Conservation (phyloP, 2,113 vertebrate genomes). For the Eolophus roseicapilla region DNA sequence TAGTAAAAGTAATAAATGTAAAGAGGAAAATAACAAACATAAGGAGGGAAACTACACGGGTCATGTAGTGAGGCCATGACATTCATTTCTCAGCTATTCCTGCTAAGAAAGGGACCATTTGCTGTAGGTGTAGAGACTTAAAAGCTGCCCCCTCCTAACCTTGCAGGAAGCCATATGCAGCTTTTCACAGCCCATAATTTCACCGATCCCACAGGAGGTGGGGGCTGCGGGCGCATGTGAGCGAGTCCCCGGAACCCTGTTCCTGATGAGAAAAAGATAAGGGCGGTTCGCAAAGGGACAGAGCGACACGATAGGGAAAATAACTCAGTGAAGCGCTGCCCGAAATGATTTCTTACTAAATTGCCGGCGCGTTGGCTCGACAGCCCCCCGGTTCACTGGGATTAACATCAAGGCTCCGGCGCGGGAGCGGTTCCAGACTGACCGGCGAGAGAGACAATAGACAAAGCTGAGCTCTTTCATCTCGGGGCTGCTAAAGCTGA, state of each 20-base stretch:
- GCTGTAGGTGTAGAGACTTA: background rate
- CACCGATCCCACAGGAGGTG: background rate
- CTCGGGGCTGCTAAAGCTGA: conserved; percentile 4
- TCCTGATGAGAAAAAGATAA: background rate
- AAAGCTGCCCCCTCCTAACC: background rate
- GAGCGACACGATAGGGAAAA: background rate
- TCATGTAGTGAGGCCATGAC: background rate
- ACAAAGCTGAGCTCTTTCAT: conserved; percentile 7
- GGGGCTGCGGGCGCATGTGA: accelerated
- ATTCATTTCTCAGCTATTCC: background rate
- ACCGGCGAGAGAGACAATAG: background rate
- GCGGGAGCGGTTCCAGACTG: background rate
- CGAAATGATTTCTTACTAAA: background rate
- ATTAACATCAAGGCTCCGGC: background rate
- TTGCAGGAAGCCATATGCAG: background rate
- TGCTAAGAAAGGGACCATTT: background rate
- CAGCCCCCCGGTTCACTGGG: background rate
- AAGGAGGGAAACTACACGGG: background rate
- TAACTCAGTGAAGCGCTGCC: background rate
- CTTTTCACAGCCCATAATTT: background rate
- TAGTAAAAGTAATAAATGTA: background rate
- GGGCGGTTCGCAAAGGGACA: background rate
- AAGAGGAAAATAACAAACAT: background rate
- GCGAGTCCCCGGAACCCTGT: background rate
- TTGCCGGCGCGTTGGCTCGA: background rate